A percentile compares a stretch with the other conserved stretches of the same genome.
These are phyloP conservation scores for Glyphotaelius pellucidus DNA, from an alignment of 2,888 invertebrate species.

Conservation along the genomic window DNA sequence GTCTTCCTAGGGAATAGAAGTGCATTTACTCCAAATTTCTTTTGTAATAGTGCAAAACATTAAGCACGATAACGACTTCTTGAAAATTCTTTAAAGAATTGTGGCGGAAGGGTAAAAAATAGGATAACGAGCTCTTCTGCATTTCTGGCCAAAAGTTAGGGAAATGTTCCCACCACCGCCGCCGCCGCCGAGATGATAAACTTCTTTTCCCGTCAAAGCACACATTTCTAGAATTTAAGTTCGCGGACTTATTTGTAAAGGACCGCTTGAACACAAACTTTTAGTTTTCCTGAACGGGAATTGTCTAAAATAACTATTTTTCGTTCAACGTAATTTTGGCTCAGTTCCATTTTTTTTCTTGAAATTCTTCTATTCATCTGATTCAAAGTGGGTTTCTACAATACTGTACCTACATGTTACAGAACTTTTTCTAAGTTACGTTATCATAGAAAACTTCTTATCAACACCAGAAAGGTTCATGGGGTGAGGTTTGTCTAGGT, in stretches of 20 bases:
- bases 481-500: too few species aligned
- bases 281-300: background rate
- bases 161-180: background rate
- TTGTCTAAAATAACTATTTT: background rate
- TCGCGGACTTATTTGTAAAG: background rate
- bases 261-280: background rate
- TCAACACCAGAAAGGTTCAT: too few species aligned
- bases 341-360: too few species aligned
- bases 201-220: background rate
- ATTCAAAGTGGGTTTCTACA: background rate
- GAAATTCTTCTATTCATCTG: background rate
- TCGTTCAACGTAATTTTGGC: too few species aligned
- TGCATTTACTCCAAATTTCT: background rate
- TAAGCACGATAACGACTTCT: background rate
- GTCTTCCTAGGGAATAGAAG: too few species aligned
- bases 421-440: too few species aligned
- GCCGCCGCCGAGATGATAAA: background rate
- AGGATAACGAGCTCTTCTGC: background rate
- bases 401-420: background rate
- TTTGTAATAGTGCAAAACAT: background rate
- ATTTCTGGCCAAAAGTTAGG: background rate
- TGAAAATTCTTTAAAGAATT: background rate
- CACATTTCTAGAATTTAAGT: background rate
- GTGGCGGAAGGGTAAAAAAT: background rate
- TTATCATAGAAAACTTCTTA: background rate